Evolutionary conservation across 2,113 vertebrate genomes (phyloP).

Genomic region (Osmerus mordax): DNA sequence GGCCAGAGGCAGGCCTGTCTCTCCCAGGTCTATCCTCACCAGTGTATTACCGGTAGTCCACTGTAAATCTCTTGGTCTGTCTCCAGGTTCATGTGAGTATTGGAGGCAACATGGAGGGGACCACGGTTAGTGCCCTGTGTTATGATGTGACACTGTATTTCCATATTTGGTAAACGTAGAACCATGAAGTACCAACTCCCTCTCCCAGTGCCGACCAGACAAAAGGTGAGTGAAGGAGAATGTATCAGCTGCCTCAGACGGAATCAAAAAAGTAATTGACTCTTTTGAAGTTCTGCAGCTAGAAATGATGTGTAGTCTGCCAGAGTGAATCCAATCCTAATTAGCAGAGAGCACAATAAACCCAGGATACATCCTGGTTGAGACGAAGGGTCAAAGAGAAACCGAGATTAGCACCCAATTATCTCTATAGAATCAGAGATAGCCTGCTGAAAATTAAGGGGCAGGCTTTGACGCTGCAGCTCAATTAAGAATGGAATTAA

Average conservation of each 20-base stretch:
- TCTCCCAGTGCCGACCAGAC: constrained; percentile 12
- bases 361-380: constrained; percentile 24
- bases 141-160: neutral
- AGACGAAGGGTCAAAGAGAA: neutral
- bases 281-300: constrained; percentile 37
- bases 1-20: no score
- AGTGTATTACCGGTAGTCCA: no score
- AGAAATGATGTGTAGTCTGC: constrained; percentile 39
- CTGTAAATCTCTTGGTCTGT: no score
- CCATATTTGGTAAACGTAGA: neutral
- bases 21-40: no score
- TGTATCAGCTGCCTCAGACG: constrained; percentile 28
- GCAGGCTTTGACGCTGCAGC: constrained; percentile 18
- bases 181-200: constrained; percentile 5
- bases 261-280: constrained; percentile 26
- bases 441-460: constrained; percentile 8
- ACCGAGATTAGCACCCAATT: constrained; percentile 31
- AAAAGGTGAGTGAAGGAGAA: neutral
- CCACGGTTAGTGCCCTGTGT: no score
- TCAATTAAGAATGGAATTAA: constrained; percentile 30
- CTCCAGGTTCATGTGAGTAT: no score
- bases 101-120: no score
- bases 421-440: constrained; percentile 19
- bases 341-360: constrained; percentile 39
- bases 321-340: constrained; percentile 40